These are phyloP conservation scores for Balanococcus diminutus DNA, from an alignment of 2,888 invertebrate species.

Conservation along the genomic window DNA sequence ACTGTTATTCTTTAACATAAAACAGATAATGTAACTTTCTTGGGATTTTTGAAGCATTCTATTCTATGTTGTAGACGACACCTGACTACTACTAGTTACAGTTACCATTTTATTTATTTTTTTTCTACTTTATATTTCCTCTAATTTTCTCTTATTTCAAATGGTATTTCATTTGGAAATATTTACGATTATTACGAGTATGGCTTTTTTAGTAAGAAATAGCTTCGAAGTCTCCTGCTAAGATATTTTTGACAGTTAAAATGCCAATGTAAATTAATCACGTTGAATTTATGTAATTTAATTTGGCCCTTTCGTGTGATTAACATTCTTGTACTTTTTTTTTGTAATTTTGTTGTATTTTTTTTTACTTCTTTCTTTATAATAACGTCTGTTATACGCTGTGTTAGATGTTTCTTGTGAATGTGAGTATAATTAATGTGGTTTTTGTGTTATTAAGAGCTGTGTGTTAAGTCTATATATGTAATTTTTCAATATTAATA, in stretches of 20 bases:
- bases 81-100: conserved; percentile 26
- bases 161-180: background rate
- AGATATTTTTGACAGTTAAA: background rate
- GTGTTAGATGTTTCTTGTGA: conserved; percentile 37
- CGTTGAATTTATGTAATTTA: background rate
- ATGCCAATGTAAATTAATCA: background rate
- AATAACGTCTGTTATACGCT: conserved; percentile 24
- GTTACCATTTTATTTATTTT: conserved; percentile 21
- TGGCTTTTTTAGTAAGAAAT: background rate
- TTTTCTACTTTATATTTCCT: conserved; percentile 1
- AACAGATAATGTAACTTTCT: background rate
- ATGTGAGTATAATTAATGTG: conserved; percentile 31
- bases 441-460: conserved; percentile 29
- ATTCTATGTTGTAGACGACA: background rate
- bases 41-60: background rate
- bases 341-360: conserved; percentile 35
- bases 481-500: conserved; percentile 32
- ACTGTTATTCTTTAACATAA: conserved; percentile 8
- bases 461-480: conserved; percentile 19
- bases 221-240: background rate
- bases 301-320: conserved; percentile 9
- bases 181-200: background rate
- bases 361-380: conserved; percentile 19
- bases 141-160: background rate
- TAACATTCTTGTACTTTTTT: conserved; percentile 27